phyloP scores from a whole-genome alignment of 2,113 vertebrate species.

The Centropus unirufus region DNA sequence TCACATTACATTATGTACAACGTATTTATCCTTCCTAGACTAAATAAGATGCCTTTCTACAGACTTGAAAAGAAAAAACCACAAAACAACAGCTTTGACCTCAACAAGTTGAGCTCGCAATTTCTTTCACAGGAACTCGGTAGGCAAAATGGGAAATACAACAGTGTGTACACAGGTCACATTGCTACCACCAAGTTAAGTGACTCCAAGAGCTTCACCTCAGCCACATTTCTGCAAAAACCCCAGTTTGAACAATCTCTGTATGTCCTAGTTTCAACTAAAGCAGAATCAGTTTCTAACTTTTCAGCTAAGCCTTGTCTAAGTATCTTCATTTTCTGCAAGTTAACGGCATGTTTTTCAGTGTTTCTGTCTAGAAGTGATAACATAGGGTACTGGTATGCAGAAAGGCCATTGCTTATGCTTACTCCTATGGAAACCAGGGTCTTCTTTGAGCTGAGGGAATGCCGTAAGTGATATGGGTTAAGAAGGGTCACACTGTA shows the following conservation, averaged over 20 bases:
- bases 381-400: no score
- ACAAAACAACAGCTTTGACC: neutral
- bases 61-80: neutral
- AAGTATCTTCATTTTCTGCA: no score
- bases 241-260: neutral
- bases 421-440: no score
- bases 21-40: slow-evolving; percentile 40
- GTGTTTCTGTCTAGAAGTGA: no score
- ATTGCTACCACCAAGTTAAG: neutral
- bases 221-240: slow-evolving; percentile 25
- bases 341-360: no score
- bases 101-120: slow-evolving; percentile 25
- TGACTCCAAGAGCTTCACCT: slow-evolving; percentile 40
- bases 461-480: no score
- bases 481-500: no score
- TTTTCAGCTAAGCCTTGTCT: no score
- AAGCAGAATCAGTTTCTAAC: no score
- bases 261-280: neutral
- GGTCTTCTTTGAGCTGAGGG: no score
- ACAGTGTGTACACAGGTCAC: neutral
- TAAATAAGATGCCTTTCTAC: slow-evolving; percentile 48
- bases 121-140: slow-evolving; percentile 52
- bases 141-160: slow-evolving; percentile 35
- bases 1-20: slow-evolving; percentile 4
- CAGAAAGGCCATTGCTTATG: no score